These are phyloP conservation scores for Benitochromis conjunctus DNA, from an alignment of 2,113 vertebrate species.

Conservation along the genomic window DNA sequence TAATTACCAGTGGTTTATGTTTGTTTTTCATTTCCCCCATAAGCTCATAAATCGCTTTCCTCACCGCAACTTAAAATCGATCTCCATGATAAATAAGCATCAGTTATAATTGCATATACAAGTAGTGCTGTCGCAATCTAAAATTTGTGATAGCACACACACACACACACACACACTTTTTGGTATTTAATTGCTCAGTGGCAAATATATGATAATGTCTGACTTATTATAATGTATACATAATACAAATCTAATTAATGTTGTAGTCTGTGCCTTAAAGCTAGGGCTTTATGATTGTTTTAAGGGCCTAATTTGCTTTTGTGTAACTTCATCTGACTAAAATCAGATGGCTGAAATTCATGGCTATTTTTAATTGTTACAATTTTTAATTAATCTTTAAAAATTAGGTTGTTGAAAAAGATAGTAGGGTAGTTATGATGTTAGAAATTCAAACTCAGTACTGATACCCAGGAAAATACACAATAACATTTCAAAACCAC, in stretches of 20 bases:
- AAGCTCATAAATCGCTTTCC: conserved; percentile 57
- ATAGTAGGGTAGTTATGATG: background rate
- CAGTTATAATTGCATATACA: conserved; percentile 32
- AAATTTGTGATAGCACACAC: background rate
- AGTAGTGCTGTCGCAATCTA: background rate
- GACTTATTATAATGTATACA: background rate
- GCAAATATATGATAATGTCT: background rate
- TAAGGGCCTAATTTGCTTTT: background rate
- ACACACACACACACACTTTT: background rate
- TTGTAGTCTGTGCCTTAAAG: background rate
- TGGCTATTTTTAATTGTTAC: background rate
- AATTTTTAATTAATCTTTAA: background rate
- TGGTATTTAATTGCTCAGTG: background rate
- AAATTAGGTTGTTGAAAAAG: background rate
- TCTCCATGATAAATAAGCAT: conserved; percentile 48
- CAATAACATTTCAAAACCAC: background rate
- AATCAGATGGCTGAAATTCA: background rate
- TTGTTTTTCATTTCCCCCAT: conserved; percentile 61
- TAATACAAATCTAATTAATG: background rate
- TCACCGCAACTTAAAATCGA: conserved; percentile 31
- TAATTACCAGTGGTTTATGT: conserved; percentile 62
- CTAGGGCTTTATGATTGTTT: background rate
- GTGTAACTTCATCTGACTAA: background rate
- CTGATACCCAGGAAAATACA: background rate
- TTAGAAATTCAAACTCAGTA: background rate